Evolutionary conservation across 2,888 invertebrate species (phyloP).

Genomic region (Diaprepes abbreviatus): DNA sequence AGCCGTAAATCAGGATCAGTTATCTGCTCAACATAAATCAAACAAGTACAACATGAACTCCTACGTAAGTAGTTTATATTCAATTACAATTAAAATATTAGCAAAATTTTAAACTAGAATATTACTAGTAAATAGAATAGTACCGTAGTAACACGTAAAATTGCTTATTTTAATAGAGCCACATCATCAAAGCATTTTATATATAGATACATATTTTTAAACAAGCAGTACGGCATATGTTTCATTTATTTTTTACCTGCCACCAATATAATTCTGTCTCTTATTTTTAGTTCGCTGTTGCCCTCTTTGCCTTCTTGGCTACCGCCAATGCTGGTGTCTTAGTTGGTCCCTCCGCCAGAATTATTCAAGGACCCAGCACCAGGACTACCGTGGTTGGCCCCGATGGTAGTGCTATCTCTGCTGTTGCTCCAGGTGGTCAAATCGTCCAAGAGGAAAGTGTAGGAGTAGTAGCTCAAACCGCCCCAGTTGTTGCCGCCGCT

Average conservation of each 20-base stretch:
- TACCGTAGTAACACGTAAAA: too few species aligned
- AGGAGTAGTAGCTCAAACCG: conserved; percentile 50
- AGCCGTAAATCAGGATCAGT: neutral
- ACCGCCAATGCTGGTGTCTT: conserved; percentile 50
- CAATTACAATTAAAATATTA: too few species aligned
- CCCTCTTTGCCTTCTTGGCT: conserved; percentile 52
- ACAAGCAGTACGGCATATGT: too few species aligned
- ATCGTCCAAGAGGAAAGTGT: conserved; percentile 52
- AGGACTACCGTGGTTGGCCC: conserved; percentile 53
- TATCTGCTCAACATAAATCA: conserved; percentile 1
- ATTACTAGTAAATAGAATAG: too few species aligned
- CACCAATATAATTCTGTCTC: too few species aligned
- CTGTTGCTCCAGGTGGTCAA: conserved; percentile 54
- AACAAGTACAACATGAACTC: conserved; percentile 12
- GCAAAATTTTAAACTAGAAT: too few species aligned
- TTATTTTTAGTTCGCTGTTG: conserved; percentile 12
- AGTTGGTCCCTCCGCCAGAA: conserved; percentile 42
- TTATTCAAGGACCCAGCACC: conserved; percentile 56
- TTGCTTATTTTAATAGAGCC: too few species aligned
- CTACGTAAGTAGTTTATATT: too few species aligned
- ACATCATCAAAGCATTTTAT: too few species aligned
- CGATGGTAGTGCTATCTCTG: conserved; percentile 55
- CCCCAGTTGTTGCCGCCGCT: conserved; percentile 41
- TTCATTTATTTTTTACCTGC: too few species aligned
- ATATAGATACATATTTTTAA: too few species aligned